Percentiles rank a stretch among this genome's conserved stretches.
These are phyloP conservation scores for Portunus trituberculatus DNA, from an alignment of 1,140 invertebrate species.

Conservation along the genomic window DNA sequence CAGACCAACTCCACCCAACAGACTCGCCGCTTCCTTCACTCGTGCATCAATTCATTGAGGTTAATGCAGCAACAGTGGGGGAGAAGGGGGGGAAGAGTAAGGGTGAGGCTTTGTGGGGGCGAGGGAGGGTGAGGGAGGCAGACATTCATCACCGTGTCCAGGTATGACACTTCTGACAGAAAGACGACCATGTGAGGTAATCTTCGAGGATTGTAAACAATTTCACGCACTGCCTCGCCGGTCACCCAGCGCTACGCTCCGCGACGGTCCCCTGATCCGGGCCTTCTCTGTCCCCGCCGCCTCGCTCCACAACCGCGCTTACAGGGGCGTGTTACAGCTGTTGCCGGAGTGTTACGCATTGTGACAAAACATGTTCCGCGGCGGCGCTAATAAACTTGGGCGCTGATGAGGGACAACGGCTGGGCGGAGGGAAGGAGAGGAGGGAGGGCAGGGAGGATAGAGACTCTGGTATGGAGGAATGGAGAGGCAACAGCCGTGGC, in stretches of 20 bases:
- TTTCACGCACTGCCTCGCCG: conserved; percentile 53
- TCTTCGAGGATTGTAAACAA: conserved; percentile 51
- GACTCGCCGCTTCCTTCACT: neutral
- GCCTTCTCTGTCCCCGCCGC: neutral
- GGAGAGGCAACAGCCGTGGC: neutral
- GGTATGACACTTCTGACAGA: conserved; percentile 65
- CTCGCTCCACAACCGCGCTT: neutral
- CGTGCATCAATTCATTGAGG: neutral
- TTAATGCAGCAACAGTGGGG: neutral
- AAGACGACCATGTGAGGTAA: conserved; percentile 64
- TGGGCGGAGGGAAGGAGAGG: neutral
- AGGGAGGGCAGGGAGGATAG: neutral
- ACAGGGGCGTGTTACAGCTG: conserved; percentile 1
- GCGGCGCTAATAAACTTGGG: neutral
- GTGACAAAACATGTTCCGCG: conserved; percentile 11
- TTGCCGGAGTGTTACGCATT: conserved; percentile 1
- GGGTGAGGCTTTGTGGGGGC: neutral
- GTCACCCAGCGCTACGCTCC: neutral
- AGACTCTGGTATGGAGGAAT: neutral
- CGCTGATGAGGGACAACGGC: neutral
- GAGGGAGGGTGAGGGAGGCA: neutral
- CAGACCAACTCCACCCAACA: neutral
- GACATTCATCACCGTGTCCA: conserved; percentile 22
- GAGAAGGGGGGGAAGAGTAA: neutral
- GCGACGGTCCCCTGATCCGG: neutral